Conservation (phyloP, 2,797 vertebrate species). For the Melanotaenia pygmaea region DNA sequence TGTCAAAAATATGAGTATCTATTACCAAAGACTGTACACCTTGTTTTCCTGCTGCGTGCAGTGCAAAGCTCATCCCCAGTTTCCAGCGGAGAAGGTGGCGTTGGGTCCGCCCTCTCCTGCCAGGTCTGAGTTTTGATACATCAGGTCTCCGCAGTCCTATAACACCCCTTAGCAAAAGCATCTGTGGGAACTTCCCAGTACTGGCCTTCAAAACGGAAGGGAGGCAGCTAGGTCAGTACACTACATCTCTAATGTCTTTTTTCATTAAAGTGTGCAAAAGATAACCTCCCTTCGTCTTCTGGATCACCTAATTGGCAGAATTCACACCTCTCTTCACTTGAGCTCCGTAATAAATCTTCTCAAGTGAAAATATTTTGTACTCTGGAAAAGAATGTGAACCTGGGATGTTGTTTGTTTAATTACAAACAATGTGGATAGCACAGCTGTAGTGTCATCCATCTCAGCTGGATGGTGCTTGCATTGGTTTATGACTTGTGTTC, state of each 20-base stretch:
- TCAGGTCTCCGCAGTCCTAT: conserved; percentile 18
- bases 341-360: conserved; percentile 28
- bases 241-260: conserved; percentile 19
- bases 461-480: background rate
- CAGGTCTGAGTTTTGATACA: conserved; percentile 41
- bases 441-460: background rate
- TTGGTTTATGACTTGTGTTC: background rate
- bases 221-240: conserved; percentile 53
- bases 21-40: conserved; percentile 38
- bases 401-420: background rate
- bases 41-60: conserved; percentile 55
- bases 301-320: conserved; percentile 36
- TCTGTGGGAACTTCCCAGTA: conserved; percentile 44
- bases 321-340: conserved; percentile 31
- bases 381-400: conserved; percentile 23
- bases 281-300: conserved; percentile 29
- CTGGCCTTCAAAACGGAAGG: conserved; percentile 17
- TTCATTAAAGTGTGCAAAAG: conserved; percentile 5
- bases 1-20: conserved; percentile 59
- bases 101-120: conserved; percentile 26
- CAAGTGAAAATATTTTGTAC: conserved; percentile 27
- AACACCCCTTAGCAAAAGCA: conserved; percentile 32
- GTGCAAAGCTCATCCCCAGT: conserved; percentile 33
- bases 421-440: conserved; percentile 1
- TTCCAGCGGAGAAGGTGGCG: conserved; percentile 43